These are phyloP conservation scores for Podilymbus podiceps DNA, from an alignment of 2,113 vertebrate genomes.

Conservation along the genomic window DNA sequence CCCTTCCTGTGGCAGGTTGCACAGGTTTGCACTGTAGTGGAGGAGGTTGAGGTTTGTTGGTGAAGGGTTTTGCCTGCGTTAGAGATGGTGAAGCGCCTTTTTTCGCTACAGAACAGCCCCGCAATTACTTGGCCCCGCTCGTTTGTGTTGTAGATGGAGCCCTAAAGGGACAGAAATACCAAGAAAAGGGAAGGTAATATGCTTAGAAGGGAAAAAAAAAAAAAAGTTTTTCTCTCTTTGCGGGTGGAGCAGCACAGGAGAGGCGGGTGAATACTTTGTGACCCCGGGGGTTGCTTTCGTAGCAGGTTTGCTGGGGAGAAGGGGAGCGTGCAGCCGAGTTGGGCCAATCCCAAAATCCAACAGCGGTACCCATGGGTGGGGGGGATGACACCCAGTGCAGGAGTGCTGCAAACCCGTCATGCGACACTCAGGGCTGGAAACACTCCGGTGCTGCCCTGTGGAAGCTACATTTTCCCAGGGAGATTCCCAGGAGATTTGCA, in stretches of 20 bases:
- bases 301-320: background rate
- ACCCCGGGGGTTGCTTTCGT: background rate
- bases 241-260: background rate
- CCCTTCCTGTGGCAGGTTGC: rapidly evolving
- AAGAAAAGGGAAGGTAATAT: background rate
- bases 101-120: background rate
- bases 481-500: background rate
- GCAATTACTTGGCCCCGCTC: background rate
- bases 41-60: background rate
- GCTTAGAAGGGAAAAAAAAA: background rate
- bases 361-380: background rate
- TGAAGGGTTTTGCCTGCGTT: background rate
- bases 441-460: background rate
- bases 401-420: background rate
- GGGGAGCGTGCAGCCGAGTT: rapidly evolving
- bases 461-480: background rate
- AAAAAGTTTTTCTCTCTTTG: background rate
- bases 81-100: background rate
- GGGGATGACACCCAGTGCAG: background rate
- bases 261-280: background rate
- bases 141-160: background rate
- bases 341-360: background rate
- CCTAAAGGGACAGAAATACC: background rate
- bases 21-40: rapidly evolving
- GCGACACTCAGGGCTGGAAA: background rate